These are phyloP conservation scores for Molossus alvarezi DNA, from an alignment of 2,797 vertebrate genomes.

Conservation along the genomic window DNA sequence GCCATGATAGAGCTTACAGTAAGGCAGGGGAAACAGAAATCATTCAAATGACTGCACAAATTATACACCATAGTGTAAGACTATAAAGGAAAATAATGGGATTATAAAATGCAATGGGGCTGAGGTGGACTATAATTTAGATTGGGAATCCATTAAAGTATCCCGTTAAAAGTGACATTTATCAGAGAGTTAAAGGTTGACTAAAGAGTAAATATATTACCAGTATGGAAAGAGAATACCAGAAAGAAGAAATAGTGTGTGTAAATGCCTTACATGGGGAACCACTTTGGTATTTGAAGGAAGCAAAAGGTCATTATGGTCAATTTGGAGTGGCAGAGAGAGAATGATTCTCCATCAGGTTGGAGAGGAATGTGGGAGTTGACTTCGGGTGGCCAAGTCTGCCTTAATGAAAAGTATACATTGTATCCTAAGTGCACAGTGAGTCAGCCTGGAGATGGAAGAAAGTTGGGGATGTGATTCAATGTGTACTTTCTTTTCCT, in stretches of 20 bases:
- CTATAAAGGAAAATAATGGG: not conserved
- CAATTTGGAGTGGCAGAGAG: not conserved
- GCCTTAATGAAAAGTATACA: not conserved
- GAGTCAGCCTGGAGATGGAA: not conserved
- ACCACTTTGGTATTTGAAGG: not conserved
- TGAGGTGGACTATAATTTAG: not conserved
- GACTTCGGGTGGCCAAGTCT: not conserved
- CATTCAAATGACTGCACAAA: not conserved
- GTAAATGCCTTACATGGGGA: not conserved
- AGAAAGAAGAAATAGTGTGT: not conserved
- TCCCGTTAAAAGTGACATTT: not conserved
- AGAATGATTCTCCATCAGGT: too few relatives aligned
- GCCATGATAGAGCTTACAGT: not conserved
- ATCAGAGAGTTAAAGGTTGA: not conserved
- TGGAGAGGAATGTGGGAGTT: not conserved
- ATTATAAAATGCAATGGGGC: not conserved
- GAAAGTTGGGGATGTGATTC: not conserved
- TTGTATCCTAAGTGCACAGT: not conserved
- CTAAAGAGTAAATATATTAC: not conserved
- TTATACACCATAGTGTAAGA: not conserved
- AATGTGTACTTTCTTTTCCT: not conserved
- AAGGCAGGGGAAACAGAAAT: not conserved
- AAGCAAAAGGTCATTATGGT: not conserved
- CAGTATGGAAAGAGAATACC: not conserved
- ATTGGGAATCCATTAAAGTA: not conserved